Evolutionary conservation across 1,140 invertebrate genomes (phyloP), one percentile per base, ranked within the genome.

Genomic region (Oscheius sp.): DNA sequence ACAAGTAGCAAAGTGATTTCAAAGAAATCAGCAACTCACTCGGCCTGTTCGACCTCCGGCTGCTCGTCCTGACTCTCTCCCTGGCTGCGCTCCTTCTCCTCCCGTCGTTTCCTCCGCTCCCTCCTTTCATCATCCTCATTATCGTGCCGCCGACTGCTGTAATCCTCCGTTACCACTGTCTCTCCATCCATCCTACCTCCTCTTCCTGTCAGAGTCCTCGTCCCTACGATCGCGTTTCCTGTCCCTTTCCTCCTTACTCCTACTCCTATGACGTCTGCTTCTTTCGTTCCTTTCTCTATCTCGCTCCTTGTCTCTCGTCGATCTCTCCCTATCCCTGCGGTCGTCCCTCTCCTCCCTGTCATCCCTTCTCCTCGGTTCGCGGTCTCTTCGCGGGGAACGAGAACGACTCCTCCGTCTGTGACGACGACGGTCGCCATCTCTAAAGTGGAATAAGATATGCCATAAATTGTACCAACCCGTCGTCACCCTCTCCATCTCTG

Each of bases 131-230:
- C 28, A 13, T 68, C 66, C 3, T 59, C 46, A 15, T 68, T 26
- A 35, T 68, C 66, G 28, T 55, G 64, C 23, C 66, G 66, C 23
- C 66, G 66, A 66, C 66, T 68, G 45, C n/a, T 59, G 15, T 20
- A 15, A n/a, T 59, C n/a, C 0, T 0, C 28, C 15, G n/a, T n/a
- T n/a, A n/a, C n/a, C n/a, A n/a, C n/a, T n/a, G n/a, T n/a, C n/a
- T n/a, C n/a, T n/a, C n/a, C n/a, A n/a, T n/a, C n/a, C n/a, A n/a
- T 31, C 29, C 62, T 23, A 1, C 42, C 38, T 58, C 26, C 28
- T 58, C n/a, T 29, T 67, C 62, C 45, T 66, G 20, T 67, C 34
- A 15, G 62, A 64, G 18, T 55, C 64, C 7, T 67, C 36, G 10
- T 64, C 42, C 20, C n/a, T 55, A 65, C 2, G n/a, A 23, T 68